A percentile compares a stretch with the other conserved stretches of the same genome.
Conservation (phyloP, 2,888 invertebrate species). For the Apocheima hispidaria region DNA sequence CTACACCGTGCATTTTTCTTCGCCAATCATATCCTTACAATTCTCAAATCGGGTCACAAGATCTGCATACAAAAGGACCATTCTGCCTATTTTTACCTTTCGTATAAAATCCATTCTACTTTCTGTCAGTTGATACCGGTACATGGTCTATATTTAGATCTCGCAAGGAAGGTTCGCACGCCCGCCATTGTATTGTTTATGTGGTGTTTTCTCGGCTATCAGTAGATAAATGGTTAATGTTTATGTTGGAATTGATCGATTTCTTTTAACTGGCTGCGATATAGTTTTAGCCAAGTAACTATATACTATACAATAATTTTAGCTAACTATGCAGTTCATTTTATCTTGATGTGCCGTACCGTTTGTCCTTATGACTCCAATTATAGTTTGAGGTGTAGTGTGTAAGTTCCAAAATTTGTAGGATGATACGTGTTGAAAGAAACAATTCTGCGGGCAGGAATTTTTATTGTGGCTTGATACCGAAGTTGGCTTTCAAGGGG, state of each 20-base stretch:
- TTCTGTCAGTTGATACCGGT: constrained; percentile 20
- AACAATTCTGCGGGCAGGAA: no score
- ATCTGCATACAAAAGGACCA: constrained; percentile 23
- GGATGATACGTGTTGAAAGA: no score
- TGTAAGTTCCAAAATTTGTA: no score
- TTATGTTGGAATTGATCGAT: constrained; percentile 4
- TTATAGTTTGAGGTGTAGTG: no score
- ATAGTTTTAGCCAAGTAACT: not conserved
- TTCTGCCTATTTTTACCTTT: constrained; percentile 9
- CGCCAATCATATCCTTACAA: constrained; percentile 10
- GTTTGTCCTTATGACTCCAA: no score
- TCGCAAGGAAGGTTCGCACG: constrained; percentile 24
- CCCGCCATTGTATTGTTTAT: constrained; percentile 26
- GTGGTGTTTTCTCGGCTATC: constrained; percentile 23
- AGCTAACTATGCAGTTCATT: no score
- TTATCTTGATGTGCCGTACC: no score
- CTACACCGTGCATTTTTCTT: not conserved
- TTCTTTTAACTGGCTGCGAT: not conserved
- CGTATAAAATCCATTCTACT: constrained; percentile 15
- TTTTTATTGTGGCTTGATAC: no score
- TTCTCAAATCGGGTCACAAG: constrained; percentile 9
- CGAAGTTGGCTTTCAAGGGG: no score
- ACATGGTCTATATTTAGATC: constrained; percentile 28
- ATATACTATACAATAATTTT: no score
- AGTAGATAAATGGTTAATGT: constrained; percentile 24